phyloP scores from a whole-genome alignment of 2,888 invertebrate genomes.

The Leptopterna dolabrata region DNA sequence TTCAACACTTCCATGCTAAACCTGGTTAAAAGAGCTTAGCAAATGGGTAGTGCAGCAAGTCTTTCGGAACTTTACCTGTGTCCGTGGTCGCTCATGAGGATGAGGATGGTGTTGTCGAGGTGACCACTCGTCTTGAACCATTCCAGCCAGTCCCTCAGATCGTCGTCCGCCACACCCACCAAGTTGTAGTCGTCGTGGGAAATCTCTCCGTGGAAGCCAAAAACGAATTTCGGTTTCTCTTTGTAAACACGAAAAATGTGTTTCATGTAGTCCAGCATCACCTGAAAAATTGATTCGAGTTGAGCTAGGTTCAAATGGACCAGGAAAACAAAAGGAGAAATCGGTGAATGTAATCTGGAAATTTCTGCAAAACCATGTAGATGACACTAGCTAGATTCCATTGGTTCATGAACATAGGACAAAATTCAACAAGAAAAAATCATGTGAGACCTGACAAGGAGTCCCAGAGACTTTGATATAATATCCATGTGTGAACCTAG shows the following conservation, averaged over 20 bases:
- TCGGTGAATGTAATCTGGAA: no score
- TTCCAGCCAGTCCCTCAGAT: constrained; percentile 75
- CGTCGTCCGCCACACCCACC: constrained; percentile 82
- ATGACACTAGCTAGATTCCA: no score
- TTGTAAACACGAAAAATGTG: constrained; percentile 74
- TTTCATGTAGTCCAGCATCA: constrained; percentile 70
- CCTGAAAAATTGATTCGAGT: constrained; percentile 66
- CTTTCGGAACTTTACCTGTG: constrained; percentile 73
- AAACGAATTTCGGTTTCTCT: constrained; percentile 80
- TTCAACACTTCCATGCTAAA: no score
- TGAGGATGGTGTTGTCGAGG: constrained; percentile 83
- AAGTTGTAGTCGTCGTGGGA: constrained; percentile 88
- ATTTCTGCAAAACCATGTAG: no score
- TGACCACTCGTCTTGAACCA: constrained; percentile 73
- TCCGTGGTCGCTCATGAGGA: constrained; percentile 95
- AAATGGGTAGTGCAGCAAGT: no score
- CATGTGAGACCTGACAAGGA: no score
- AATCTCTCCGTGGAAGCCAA: constrained; percentile 89
- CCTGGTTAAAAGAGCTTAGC: no score
- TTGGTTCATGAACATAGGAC: no score
- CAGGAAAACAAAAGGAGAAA: background rate
- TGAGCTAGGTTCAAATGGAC: background rate
- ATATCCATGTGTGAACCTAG: no score
- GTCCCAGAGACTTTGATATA: no score
- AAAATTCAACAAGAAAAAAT: no score